Evolutionary conservation across 1,140 invertebrate species (phyloP).

Genomic region (Nephotettix cincticeps): DNA sequence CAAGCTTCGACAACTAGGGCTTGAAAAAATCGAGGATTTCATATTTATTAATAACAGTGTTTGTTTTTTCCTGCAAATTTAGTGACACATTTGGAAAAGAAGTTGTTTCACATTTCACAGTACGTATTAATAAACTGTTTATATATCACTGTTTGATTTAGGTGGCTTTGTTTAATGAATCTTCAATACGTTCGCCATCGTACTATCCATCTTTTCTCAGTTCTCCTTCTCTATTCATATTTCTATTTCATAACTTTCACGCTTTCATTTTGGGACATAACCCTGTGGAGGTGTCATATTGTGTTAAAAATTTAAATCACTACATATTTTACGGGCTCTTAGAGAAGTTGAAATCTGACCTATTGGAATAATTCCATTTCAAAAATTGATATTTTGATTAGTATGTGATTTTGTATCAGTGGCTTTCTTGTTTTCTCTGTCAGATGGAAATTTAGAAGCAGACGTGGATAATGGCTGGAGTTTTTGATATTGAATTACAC

Average conservation of each 20-base stretch:
- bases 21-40: no score
- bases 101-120: no score
- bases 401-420: not conserved
- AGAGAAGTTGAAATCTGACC: not conserved
- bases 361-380: not conserved
- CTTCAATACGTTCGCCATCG: not conserved
- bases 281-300: conserved; percentile 1
- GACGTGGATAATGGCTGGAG: conserved; percentile 40
- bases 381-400: not conserved
- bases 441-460: not conserved
- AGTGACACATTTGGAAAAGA: no score
- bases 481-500: conserved; percentile 89
- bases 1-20: no score
- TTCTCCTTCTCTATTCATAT: not conserved
- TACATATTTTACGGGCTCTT: not conserved
- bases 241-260: conserved; percentile 25
- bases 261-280: conserved; percentile 27
- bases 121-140: no score
- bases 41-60: no score
- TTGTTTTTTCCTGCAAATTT: no score
- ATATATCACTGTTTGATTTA: no score
- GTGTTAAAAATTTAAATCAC: not conserved
- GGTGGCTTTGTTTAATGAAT: no score
- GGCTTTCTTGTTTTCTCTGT: not conserved
- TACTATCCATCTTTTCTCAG: not conserved